phyloP scores from a whole-genome alignment of 1,140 invertebrate species.

The Lordiphosa mommai region DNA sequence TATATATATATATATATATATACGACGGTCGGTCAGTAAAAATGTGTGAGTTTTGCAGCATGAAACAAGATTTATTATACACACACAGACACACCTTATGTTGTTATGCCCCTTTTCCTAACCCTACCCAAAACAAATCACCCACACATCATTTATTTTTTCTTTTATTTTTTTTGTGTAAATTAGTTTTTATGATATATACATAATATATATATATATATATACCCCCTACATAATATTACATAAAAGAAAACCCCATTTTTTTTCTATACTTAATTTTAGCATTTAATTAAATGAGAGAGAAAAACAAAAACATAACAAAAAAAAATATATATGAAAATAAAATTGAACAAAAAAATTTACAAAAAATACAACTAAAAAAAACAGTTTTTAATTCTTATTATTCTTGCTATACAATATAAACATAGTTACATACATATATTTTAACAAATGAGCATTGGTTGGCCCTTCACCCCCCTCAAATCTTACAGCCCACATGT shows the following conservation, averaged over 20 bases:
- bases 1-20: conserved; percentile 11
- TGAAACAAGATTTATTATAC: background rate
- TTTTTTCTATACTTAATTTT: conserved; percentile 50
- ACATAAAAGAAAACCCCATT: conserved; percentile 17
- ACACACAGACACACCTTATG: conserved; percentile 1
- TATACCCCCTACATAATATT: conserved; percentile 15
- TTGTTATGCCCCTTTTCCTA: background rate
- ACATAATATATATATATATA: conserved; percentile 19
- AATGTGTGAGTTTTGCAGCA: too few relatives aligned
- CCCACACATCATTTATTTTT: conserved; percentile 2
- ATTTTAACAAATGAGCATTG: conserved; percentile 15
- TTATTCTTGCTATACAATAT: too few relatives aligned
- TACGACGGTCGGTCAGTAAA: background rate
- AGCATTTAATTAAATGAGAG: conserved; percentile 35
- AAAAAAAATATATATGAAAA: conserved; percentile 2
- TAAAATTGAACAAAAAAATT: conserved; percentile 5
- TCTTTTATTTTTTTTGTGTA: background rate
- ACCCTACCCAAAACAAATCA: background rate
- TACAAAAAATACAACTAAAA: conserved; percentile 28
- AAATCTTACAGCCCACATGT: conserved; percentile 30
- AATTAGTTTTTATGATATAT: conserved; percentile 2
- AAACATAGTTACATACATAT: conserved; percentile 4
- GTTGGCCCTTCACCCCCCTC: background rate
- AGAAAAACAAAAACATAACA: conserved; percentile 7
- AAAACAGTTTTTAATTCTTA: conserved; percentile 34